Evolutionary conservation across 1,140 invertebrate species (phyloP).

Genomic region (Drosophila cardini): DNA sequence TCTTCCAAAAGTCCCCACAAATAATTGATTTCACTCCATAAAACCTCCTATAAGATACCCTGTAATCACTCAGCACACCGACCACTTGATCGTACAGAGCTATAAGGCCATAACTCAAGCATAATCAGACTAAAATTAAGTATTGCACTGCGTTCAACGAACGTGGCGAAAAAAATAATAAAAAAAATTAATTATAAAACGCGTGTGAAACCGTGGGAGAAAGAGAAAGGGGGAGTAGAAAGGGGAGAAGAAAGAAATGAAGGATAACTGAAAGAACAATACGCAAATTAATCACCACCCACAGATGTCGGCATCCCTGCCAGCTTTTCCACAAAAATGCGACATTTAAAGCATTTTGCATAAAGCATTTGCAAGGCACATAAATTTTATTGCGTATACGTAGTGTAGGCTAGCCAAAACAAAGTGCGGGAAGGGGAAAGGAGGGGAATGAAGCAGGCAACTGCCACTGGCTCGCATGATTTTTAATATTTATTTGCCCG

Average conservation of each 20-base stretch:
- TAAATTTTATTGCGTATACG: slow-evolving; percentile 80
- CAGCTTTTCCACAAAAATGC: slow-evolving; percentile 75
- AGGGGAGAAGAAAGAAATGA: background rate
- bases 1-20: too few species aligned
- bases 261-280: slow-evolving; percentile 70
- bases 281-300: slow-evolving; percentile 77
- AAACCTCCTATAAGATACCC: background rate
- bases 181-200: slow-evolving; percentile 9
- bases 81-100: background rate
- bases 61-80: background rate
- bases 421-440: too few species aligned
- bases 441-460: background rate
- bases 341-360: slow-evolving; percentile 72
- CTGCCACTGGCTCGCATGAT: slow-evolving; percentile 54
- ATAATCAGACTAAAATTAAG: slow-evolving; percentile 24
- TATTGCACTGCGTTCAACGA: slow-evolving; percentile 30
- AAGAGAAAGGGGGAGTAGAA: background rate
- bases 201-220: slow-evolving; percentile 2
- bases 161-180: slow-evolving; percentile 25
- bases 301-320: slow-evolving; percentile 45
- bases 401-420: slow-evolving; percentile 47
- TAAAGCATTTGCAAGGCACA: slow-evolving; percentile 48
- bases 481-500: slow-evolving; percentile 69
- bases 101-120: slow-evolving; percentile 31
- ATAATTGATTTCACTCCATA: background rate